Evolutionary conservation across 1,140 invertebrate genomes (phyloP).

Genomic region (Cepaea nemoralis): DNA sequence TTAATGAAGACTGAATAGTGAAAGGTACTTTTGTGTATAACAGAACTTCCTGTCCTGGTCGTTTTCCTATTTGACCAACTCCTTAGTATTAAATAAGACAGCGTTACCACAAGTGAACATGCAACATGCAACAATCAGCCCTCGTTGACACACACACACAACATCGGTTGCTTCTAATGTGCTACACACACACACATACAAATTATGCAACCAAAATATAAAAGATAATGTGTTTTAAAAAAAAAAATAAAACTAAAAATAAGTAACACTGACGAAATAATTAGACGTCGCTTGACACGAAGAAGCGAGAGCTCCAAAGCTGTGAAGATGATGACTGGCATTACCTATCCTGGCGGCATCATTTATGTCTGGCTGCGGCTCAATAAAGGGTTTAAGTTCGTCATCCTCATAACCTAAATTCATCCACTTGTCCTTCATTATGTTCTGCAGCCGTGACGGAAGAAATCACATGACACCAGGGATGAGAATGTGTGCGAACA

Average conservation of each 20-base stretch:
- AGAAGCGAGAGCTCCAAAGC: constrained; percentile 1
- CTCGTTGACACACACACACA: constrained; percentile 31
- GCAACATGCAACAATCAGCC: constrained; percentile 41
- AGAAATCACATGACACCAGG: too few relatives aligned
- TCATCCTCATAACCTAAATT: constrained; percentile 99
- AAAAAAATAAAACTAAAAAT: background rate
- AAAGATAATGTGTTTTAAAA: background rate
- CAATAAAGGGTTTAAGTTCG: constrained; percentile 96
- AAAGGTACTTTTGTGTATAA: too few relatives aligned
- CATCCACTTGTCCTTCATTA: constrained; percentile 99
- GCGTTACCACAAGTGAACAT: too few relatives aligned
- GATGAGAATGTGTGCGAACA: too few relatives aligned
- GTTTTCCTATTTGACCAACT: too few relatives aligned
- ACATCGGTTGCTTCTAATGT: constrained; percentile 2
- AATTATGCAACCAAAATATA: constrained; percentile 33
- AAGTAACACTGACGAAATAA: background rate
- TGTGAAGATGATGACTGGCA: constrained; percentile 32
- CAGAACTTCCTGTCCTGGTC: too few relatives aligned
- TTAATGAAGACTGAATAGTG: too few relatives aligned
- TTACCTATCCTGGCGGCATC: constrained; percentile 97
- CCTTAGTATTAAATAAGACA: too few relatives aligned
- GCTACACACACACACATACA: constrained; percentile 22
- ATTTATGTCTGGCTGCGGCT: constrained; percentile 95
- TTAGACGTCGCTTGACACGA: background rate
- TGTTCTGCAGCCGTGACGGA: constrained; percentile 63